Evolutionary conservation across 2,888 invertebrate genomes (phyloP).

Genomic region (Eupithecia pulchellata): DNA sequence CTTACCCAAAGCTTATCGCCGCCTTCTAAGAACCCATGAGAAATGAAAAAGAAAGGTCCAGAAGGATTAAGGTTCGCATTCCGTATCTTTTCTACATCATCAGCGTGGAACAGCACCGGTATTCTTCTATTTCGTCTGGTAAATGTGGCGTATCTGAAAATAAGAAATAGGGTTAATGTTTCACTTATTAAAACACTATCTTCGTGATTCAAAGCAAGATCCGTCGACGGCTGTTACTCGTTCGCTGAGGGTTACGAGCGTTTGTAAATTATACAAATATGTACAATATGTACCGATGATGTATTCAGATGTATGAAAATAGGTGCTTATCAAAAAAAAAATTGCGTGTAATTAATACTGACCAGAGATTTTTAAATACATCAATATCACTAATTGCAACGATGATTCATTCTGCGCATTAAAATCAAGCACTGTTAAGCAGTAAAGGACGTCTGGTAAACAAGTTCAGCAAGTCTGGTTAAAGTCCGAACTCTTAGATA

Average conservation of each 20-base stretch:
- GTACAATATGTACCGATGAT: too few species aligned
- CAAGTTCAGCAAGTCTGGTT: constrained; percentile 30
- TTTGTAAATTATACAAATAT: too few species aligned
- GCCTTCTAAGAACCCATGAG: constrained; percentile 95
- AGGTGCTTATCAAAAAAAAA: too few species aligned
- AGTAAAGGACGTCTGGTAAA: constrained; percentile 39
- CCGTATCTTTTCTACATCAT: constrained; percentile 87
- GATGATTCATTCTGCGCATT: constrained; percentile 8
- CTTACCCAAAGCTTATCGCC: constrained; percentile 92
- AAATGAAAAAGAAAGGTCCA: constrained; percentile 90
- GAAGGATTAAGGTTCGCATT: constrained; percentile 86
- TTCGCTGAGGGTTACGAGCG: too few species aligned
- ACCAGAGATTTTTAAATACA: background rate
- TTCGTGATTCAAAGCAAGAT: too few species aligned
- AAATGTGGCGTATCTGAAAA: constrained; percentile 80
- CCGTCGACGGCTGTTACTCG: too few species aligned
- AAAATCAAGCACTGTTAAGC: constrained; percentile 8
- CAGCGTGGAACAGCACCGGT: constrained; percentile 87
- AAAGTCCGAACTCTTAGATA: constrained; percentile 44
- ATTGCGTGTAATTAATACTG: background rate
- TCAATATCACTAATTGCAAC: background rate
- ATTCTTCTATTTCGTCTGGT: constrained; percentile 86
- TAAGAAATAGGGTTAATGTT: background rate
- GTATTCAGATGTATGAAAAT: too few species aligned
- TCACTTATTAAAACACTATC: background rate